Base-by-base conservation (phyloP, 1,140 invertebrate species). In the Heliconius hewitsoni region DNA sequence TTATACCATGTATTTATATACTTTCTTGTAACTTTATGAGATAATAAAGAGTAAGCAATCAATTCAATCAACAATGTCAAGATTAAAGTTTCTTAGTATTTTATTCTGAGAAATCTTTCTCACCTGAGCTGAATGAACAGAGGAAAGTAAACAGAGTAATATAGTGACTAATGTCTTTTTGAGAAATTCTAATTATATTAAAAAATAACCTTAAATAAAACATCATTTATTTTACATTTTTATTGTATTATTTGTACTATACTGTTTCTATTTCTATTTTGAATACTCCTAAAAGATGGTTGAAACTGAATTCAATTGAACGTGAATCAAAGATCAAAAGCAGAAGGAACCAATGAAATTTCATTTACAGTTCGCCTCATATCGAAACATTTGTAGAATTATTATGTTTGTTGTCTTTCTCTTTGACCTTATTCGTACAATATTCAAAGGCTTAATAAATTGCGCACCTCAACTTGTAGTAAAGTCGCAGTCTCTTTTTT, bases 271-370 rank as follows among this genome's bases (percentile, higher is more conserved):
- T 23, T 57, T 57, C 8, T 9, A 57, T 57, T 57, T n/a, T 57
- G 55, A 57, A 57, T 37, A 57, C n/a, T 23, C 13, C 23, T n/a
- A 77, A 77, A 37, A 16, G 60, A 19, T 18, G 37, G 60, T 39
- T 8, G 19, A 79, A 79, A 74, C 42, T 75, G 71, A 79, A 74
- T 72, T 72, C 81, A 37, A 85, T 82, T 60, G 82, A 81, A 83
- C 71, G 74, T 70, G 72, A 74, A 70, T 46, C 60, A n/a, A 70
- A 74, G 77, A 79, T 79, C 60, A 79, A 75, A 75, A 73, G 71
- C 46, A n/a, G 19, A 79, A 27, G n/a, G 52, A 46, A 71, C 60
- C 78, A 37, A 79, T 75, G 55, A 46, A 79, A 75, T 75, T 75
- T 79, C 60, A 75, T 74, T 79, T 57, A 71, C 73, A 71, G 52